A percentile compares a stretch with the other conserved stretches of the same genome.
Conservation (phyloP, 2,113 vertebrate species). For the Sciurus niger region DNA sequence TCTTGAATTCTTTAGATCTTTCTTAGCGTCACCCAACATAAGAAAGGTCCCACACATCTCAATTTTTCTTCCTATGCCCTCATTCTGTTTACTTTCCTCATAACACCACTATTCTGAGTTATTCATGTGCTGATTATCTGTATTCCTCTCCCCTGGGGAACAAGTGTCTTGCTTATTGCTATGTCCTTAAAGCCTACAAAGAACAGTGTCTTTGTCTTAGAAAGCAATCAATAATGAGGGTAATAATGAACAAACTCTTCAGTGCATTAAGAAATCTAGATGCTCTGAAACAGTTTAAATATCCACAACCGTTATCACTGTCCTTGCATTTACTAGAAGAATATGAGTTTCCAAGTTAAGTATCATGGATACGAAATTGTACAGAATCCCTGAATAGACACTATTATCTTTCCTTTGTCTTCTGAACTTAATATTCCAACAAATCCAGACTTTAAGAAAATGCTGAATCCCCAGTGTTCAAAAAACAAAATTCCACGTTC, state of each 20-base stretch:
- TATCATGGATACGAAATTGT: neutral
- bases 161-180: neutral
- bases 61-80: neutral
- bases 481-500: slow-evolving; percentile 42
- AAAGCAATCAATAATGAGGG: slow-evolving; percentile 3
- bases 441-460: slow-evolving; percentile 60
- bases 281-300: slow-evolving; percentile 18
- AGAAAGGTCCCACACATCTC: neutral
- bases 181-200: neutral
- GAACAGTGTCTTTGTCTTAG: neutral
- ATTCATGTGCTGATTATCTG: neutral
- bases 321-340: neutral
- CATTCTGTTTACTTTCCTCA: neutral
- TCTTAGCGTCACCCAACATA: neutral
- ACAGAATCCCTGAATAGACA: neutral
- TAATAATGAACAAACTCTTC: slow-evolving; percentile 20
- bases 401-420: slow-evolving; percentile 57
- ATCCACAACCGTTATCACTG: neutral
- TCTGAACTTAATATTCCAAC: slow-evolving; percentile 56
- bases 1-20: slow-evolving; percentile 33
- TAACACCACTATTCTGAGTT: neutral
- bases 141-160: neutral
- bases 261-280: slow-evolving; percentile 40
- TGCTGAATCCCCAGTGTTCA: slow-evolving; percentile 8
- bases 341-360: slow-evolving; percentile 1